Conservation (phyloP, 2,797 vertebrate genomes). For the Decapterus maruadsi region DNA sequence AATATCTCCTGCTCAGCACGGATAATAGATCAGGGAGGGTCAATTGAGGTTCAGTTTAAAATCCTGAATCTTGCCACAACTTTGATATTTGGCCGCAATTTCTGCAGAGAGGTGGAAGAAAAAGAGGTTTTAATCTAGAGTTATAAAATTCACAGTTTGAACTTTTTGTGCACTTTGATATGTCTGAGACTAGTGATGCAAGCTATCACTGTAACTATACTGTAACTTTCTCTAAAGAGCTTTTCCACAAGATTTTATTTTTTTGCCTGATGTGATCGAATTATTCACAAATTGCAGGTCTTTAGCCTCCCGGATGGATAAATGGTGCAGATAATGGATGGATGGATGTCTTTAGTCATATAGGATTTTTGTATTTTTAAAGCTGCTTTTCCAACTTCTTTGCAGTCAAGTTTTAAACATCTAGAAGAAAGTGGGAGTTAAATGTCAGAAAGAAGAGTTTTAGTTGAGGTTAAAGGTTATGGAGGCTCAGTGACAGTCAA, state of each 20-base stretch:
- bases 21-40: conserved; percentile 41
- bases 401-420: no score
- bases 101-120: not conserved
- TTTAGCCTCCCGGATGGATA: not conserved
- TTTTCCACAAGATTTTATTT: not conserved
- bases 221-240: conserved; percentile 5
- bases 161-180: not conserved
- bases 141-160: not conserved
- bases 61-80: not conserved
- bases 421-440: no score
- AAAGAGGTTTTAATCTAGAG: not conserved
- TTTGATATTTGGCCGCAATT: conserved; percentile 1
- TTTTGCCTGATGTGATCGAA: conserved; percentile 6
- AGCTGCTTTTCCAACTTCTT: no score
- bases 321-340: no score
- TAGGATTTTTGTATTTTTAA: no score
- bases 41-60: conserved; percentile 31
- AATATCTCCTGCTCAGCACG: conserved; percentile 43
- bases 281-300: conserved; percentile 8
- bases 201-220: not conserved
- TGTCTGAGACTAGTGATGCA: not conserved
- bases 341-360: conserved; percentile 5
- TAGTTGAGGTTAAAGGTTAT: no score
- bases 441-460: no score
- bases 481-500: no score